phyloP scores from a whole-genome alignment of 2,797 vertebrate species.

The Typhlichthys subterraneus region DNA sequence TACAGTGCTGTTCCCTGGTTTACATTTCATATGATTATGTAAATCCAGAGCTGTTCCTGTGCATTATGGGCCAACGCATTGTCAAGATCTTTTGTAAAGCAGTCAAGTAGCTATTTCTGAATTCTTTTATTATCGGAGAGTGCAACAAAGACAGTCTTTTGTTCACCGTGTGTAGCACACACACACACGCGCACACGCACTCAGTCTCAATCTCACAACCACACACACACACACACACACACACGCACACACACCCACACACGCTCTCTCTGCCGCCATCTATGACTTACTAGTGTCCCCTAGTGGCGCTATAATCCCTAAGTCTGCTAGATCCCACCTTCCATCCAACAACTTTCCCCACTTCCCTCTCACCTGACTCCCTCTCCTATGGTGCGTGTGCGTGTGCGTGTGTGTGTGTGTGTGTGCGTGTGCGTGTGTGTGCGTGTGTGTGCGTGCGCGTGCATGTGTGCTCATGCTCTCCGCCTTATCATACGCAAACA shows the following conservation, averaged over 20 bases:
- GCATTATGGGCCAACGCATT: slow-evolving; percentile 78
- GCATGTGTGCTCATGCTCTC: slow-evolving; percentile 75
- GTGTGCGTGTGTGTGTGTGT: not conserved
- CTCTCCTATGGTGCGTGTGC: slow-evolving; percentile 30
- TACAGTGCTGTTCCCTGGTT: slow-evolving; percentile 71
- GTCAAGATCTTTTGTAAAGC: slow-evolving; percentile 84
- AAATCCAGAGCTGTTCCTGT: slow-evolving; percentile 78
- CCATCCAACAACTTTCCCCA: slow-evolving; percentile 61
- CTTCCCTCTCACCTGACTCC: slow-evolving; percentile 63
- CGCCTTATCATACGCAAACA: slow-evolving; percentile 90
- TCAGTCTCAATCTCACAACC: slow-evolving; percentile 20
- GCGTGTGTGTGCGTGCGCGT: slow-evolving; percentile 51
- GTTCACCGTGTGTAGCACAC: slow-evolving; percentile 87
- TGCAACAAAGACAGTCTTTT: slow-evolving; percentile 96
- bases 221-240: slow-evolving; percentile 25
- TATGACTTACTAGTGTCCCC: slow-evolving; percentile 99
- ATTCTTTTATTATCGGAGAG: slow-evolving; percentile 86
- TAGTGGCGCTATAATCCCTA: slow-evolving; percentile 80
- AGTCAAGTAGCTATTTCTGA: slow-evolving; percentile 85
- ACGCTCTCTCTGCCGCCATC: slow-evolving; percentile 63
- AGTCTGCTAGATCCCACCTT: slow-evolving; percentile 47
- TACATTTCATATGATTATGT: slow-evolving; percentile 82
- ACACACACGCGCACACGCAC: slow-evolving; percentile 42
- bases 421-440: slow-evolving; percentile 11
- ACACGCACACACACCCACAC: slow-evolving; percentile 7